Evolutionary conservation across 2,113 vertebrate genomes (phyloP).

Genomic region (Channa argus): DNA sequence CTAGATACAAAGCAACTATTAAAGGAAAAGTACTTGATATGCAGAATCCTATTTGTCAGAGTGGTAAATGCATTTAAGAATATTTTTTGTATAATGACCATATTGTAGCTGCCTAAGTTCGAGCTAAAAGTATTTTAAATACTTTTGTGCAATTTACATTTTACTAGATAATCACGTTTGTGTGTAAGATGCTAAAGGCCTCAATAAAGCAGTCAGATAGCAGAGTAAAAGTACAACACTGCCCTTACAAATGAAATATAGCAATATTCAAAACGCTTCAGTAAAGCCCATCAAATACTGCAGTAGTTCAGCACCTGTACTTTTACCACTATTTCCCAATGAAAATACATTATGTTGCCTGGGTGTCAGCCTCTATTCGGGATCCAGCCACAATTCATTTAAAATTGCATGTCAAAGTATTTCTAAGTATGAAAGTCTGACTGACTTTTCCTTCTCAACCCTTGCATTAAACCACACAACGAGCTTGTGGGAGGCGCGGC

Average conservation of each 20-base stretch:
- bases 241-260: too few relatives aligned
- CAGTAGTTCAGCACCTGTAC: not conserved
- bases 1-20: too few relatives aligned
- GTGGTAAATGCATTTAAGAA: not conserved
- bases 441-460: not conserved
- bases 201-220: not conserved
- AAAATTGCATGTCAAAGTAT: not conserved
- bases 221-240: not conserved
- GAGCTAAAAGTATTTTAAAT: not conserved
- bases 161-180: not conserved
- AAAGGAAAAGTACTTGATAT: not conserved
- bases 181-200: not conserved
- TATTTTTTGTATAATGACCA: not conserved
- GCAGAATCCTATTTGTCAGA: not conserved
- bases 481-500: slow-evolving; percentile 85
- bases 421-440: not conserved
- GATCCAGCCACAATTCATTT: not conserved
- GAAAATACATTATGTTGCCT: not conserved
- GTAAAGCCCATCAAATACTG: too few relatives aligned
- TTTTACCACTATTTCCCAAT: not conserved
- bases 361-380: not conserved
- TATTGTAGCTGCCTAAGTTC: not conserved
- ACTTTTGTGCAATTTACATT: not conserved
- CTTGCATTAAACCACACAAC: slow-evolving; percentile 26
- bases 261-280: not conserved